A percentile compares a stretch with the other conserved stretches of the same genome.
Conservation (phyloP, 2,113 vertebrate genomes). For the Gymnorhina tibicen region DNA sequence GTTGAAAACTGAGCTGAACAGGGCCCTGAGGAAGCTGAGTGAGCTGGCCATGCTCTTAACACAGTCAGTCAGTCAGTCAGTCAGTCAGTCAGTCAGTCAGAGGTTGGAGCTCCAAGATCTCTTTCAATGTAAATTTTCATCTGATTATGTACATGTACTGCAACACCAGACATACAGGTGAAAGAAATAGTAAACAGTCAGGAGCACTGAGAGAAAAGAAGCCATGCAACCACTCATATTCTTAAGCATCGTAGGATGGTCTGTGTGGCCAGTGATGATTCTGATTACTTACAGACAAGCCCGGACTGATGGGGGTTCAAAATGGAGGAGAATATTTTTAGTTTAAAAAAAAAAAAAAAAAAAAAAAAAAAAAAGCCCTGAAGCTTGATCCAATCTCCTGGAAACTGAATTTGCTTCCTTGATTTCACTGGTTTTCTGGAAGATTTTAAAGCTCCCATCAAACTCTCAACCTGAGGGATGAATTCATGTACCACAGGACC, state of each 20-base stretch:
- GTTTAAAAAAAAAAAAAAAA: not conserved
- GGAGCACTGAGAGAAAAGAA: not conserved
- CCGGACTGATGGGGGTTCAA: not conserved
- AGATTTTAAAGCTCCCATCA: not conserved
- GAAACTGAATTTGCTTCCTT: not conserved
- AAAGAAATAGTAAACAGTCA: not conserved
- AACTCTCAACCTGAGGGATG: not conserved
- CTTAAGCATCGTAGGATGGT: not conserved
- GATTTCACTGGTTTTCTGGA: not conserved
- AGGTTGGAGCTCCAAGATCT: not conserved
- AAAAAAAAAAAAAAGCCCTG: not conserved
- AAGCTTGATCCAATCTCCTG: not conserved
- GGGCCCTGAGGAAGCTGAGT: not conserved
- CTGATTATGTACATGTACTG: not conserved
- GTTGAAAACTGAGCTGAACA: not conserved
- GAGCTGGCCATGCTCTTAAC: not conserved
- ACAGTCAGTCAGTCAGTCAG: not conserved
- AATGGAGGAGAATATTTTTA: not conserved
- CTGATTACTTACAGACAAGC: not conserved
- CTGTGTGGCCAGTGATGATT: not conserved
- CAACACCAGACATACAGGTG: not conserved
- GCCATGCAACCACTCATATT: not conserved
- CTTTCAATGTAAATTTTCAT: not conserved
- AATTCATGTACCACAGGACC: not conserved
- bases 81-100: not conserved